phyloP scores from a whole-genome alignment of 2,113 vertebrate species.

The Pterocles orientalis region DNA sequence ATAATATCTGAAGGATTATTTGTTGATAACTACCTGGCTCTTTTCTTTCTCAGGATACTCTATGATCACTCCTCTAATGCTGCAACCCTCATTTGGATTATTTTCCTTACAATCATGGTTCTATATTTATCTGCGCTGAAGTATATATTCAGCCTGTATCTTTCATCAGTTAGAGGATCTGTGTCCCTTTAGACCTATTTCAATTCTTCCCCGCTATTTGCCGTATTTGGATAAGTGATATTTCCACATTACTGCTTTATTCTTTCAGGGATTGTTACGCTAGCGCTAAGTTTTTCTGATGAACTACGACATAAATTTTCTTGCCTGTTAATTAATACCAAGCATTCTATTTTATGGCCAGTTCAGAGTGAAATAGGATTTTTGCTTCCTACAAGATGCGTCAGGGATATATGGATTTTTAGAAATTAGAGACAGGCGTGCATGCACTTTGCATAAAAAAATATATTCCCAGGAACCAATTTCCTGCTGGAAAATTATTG shows the following conservation, averaged over 20 bases:
- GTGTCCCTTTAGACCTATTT: constrained; percentile 17
- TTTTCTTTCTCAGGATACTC: neutral
- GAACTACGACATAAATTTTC: constrained; percentile 9
- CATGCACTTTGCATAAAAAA: constrained; percentile 54
- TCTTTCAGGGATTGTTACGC: neutral
- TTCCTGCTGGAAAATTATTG: constrained; percentile 65
- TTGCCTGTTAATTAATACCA: constrained; percentile 25
- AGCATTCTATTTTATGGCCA: neutral
- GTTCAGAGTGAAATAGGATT: constrained; percentile 21
- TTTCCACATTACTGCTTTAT: neutral
- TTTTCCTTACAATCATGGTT: constrained; percentile 3
- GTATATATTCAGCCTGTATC: constrained; percentile 6
- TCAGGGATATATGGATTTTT: constrained; percentile 50
- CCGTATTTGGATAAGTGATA: constrained; percentile 1
- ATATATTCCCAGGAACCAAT: constrained; percentile 59
- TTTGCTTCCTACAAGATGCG: neutral
- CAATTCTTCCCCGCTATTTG: neutral
- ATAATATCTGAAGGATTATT: neutral
- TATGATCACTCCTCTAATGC: neutral
- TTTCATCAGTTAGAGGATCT: neutral
- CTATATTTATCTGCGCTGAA: constrained; percentile 6
- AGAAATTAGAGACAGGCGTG: constrained; percentile 52
- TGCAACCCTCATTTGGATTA: neutral
- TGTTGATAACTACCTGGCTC: neutral
- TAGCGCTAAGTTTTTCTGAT: neutral